A percentile compares a stretch with the other conserved stretches of the same genome.
phyloP scores from a whole-genome alignment of 2,888 invertebrate species.

The Odontocolon sp. region DNA sequence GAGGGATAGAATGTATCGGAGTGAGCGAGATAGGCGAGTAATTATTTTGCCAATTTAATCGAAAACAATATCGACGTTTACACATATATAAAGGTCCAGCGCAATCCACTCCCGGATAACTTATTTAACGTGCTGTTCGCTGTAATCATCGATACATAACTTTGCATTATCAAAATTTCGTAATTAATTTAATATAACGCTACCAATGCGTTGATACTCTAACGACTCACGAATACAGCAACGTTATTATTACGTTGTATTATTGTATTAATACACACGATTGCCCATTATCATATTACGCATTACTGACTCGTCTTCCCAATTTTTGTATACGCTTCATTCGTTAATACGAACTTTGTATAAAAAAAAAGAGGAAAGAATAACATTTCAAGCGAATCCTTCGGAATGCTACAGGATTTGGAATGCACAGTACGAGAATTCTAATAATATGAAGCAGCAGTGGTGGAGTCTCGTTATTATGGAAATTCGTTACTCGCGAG shows the following conservation, averaged over 20 bases:
- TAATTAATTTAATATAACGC: slow-evolving; percentile 34
- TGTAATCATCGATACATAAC: slow-evolving; percentile 23
- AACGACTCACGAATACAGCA: background rate
- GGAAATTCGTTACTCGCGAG: slow-evolving; percentile 49
- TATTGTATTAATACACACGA: background rate
- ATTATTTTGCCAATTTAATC: slow-evolving; percentile 56
- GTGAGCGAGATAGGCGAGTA: slow-evolving; percentile 10
- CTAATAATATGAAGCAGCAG: slow-evolving; percentile 29
- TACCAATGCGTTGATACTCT: background rate
- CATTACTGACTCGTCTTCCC: background rate
- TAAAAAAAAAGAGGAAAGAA: background rate
- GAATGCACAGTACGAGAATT: slow-evolving; percentile 30
- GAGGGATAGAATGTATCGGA: background rate
- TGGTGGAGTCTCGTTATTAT: slow-evolving; percentile 53
- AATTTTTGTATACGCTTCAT: background rate
- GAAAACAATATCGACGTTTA: slow-evolving; percentile 51
- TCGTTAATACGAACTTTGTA: background rate
- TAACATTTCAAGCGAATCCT: background rate
- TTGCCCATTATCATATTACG: background rate
- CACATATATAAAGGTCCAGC: background rate
- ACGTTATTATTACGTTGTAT: background rate
- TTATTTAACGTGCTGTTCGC: background rate
- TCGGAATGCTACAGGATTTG: slow-evolving; percentile 12
- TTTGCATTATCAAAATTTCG: slow-evolving; percentile 19
- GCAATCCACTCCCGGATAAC: background rate